These are phyloP conservation scores for Encarsia formosa DNA, from an alignment of 2,888 invertebrate species.

Conservation along the genomic window DNA sequence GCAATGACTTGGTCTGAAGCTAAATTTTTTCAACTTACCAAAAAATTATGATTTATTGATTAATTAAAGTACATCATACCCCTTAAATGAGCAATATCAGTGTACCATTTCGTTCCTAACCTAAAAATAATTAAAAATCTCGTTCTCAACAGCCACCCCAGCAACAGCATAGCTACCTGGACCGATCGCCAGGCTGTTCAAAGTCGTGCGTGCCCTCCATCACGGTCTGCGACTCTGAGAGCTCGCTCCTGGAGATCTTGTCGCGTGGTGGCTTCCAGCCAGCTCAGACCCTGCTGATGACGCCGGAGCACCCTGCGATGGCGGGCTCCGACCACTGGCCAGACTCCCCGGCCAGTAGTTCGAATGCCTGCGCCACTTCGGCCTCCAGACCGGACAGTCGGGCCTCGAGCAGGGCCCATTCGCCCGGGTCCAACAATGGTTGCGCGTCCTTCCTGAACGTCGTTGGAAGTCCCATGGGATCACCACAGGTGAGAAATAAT, in stretches of 20 bases:
- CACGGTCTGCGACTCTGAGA: constrained; percentile 21
- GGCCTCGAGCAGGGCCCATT: constrained; percentile 35
- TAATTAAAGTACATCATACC: no score
- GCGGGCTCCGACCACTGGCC: constrained; percentile 33
- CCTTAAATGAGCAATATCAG: no score
- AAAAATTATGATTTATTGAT: no score
- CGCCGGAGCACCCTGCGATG: constrained; percentile 25
- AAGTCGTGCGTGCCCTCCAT: constrained; percentile 14
- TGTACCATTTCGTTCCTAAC: no score
- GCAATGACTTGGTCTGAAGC: no score
- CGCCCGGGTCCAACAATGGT: constrained; percentile 29
- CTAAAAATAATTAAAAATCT: no score
- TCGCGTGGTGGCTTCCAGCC: constrained; percentile 33
- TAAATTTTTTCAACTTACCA: no score
- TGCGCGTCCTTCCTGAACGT: constrained; percentile 30
- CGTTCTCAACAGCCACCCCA: constrained; percentile 4
- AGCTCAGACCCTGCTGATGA: no score
- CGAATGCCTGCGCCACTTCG: constrained; percentile 28
- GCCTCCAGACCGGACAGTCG: constrained; percentile 33
- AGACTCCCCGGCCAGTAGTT: constrained; percentile 34
- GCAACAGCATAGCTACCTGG: constrained; percentile 5
- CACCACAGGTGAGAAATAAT: constrained; percentile 34
- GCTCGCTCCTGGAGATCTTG: constrained; percentile 33
- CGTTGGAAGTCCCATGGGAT: constrained; percentile 31
- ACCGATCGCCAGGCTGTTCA: background rate